Evolutionary conservation across 2,797 vertebrate species (phyloP).

Genomic region (Sebastes matsubarae): DNA sequence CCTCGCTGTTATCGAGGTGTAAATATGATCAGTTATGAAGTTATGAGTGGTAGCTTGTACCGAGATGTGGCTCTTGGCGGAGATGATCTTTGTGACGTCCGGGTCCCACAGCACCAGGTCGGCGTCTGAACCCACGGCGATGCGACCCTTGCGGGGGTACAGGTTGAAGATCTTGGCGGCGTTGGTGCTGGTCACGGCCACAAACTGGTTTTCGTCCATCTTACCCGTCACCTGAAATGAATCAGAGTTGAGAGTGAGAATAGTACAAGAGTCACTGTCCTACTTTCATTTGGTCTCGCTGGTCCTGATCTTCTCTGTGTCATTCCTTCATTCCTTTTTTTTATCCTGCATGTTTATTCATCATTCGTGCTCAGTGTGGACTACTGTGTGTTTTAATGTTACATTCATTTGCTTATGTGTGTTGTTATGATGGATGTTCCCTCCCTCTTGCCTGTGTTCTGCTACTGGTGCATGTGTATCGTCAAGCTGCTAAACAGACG

Average conservation of each 20-base stretch:
- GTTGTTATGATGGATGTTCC: background rate
- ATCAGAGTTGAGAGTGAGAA: slow-evolving; percentile 21
- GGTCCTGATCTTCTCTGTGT: background rate
- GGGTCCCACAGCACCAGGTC: slow-evolving; percentile 99
- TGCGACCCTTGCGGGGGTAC: slow-evolving; percentile 97
- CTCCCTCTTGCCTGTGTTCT: background rate
- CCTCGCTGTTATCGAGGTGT: background rate
- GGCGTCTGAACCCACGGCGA: slow-evolving; percentile 95
- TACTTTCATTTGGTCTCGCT: background rate
- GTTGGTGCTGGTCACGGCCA: slow-evolving; percentile 96
- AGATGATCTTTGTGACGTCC: slow-evolving; percentile 93
- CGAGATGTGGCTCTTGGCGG: slow-evolving; percentile 96
- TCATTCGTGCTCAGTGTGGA: background rate
- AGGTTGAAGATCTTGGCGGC: slow-evolving; percentile 99
- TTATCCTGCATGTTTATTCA: background rate
- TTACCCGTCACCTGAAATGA: slow-evolving; percentile 92
- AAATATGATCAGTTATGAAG: background rate
- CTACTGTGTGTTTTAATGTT: background rate
- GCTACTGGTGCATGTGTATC: background rate
- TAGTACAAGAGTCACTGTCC: background rate
- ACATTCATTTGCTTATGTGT: background rate
- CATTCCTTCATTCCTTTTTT: background rate
- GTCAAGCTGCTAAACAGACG: background rate
- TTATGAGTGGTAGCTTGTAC: slow-evolving; percentile 69
- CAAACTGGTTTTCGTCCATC: slow-evolving; percentile 99